Conservation (phyloP, 2,888 invertebrate genomes). For the Coelogynopora nodosa region DNA sequence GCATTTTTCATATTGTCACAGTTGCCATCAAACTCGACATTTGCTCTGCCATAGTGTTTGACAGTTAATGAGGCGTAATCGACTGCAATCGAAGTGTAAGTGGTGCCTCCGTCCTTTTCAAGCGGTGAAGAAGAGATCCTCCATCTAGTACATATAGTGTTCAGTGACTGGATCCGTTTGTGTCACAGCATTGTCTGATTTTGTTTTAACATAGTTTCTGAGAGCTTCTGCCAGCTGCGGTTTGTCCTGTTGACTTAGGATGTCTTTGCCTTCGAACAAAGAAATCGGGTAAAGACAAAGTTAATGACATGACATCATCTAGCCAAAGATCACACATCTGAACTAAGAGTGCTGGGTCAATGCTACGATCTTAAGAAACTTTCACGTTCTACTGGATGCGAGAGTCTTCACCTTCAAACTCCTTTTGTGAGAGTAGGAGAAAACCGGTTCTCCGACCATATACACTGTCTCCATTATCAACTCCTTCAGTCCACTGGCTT, state of each 20-base stretch:
- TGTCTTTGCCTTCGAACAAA: not conserved
- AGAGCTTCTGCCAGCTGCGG: not conserved
- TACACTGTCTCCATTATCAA: too few species aligned
- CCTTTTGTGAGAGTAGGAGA: not conserved
- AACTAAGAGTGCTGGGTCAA: not conserved
- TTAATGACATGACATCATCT: conserved; percentile 2
- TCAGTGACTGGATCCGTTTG: not conserved
- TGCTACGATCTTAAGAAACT: not conserved
- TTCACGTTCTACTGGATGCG: not conserved
- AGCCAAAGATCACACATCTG: not conserved
- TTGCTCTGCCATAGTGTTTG: too few species aligned
- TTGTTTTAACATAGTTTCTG: not conserved
- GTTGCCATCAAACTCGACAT: too few species aligned
- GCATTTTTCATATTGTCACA: too few species aligned
- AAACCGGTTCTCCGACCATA: not conserved
- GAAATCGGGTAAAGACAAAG: not conserved
- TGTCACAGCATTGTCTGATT: not conserved
- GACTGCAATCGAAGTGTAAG: too few species aligned
- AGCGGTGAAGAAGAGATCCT: not conserved
- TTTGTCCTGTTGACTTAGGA: not conserved
- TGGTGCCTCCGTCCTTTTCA: conserved; percentile 11
- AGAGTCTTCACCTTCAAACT: not conserved
- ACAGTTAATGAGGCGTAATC: too few species aligned
- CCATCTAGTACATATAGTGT: conserved; percentile 22
- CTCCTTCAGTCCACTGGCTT: too few species aligned